Conservation (phyloP, 2,113 vertebrate genomes). For the Siphamia tubifer region DNA sequence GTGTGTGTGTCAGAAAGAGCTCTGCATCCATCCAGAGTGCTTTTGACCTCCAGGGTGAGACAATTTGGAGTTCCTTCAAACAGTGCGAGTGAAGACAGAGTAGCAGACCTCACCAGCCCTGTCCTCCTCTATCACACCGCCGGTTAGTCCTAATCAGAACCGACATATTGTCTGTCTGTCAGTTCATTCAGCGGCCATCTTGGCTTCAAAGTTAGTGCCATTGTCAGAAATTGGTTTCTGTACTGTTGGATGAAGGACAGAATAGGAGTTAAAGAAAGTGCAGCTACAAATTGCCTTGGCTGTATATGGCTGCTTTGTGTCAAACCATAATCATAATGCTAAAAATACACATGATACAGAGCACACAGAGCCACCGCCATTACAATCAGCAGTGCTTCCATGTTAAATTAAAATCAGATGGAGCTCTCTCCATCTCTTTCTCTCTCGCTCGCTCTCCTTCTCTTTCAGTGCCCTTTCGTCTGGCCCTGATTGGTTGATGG, state of each 20-base stretch:
- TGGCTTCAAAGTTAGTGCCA: slow-evolving; percentile 45
- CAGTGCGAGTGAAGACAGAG: slow-evolving; percentile 55
- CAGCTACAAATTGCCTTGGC: neutral
- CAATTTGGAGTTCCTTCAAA: slow-evolving; percentile 67
- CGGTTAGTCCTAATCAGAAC: slow-evolving; percentile 66
- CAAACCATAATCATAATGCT: neutral
- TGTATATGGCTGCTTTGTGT: slow-evolving; percentile 9
- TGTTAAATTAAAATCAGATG: slow-evolving; percentile 40
- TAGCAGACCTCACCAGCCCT: slow-evolving; percentile 52
- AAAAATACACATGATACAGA: slow-evolving; percentile 14
- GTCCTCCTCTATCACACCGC: slow-evolving; percentile 59
- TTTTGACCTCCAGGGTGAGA: slow-evolving; percentile 78
- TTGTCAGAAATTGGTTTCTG: slow-evolving; percentile 55
- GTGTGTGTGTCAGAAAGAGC: slow-evolving; percentile 9
- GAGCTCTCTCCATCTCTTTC: slow-evolving; percentile 3
- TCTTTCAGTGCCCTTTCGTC: neutral
- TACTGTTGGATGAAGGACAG: slow-evolving; percentile 49
- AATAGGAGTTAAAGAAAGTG: slow-evolving; percentile 28
- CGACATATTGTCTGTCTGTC: slow-evolving; percentile 73
- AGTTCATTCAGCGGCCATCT: slow-evolving; percentile 49
- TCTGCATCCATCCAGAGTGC: slow-evolving; percentile 71
- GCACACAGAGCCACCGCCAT: slow-evolving; percentile 8
- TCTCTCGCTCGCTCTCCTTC: neutral
- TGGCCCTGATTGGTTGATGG: slow-evolving; percentile 46
- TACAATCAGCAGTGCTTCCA: slow-evolving; percentile 18